Evolutionary conservation across 2,113 vertebrate genomes (phyloP).

Genomic region (Blennius ocellaris): DNA sequence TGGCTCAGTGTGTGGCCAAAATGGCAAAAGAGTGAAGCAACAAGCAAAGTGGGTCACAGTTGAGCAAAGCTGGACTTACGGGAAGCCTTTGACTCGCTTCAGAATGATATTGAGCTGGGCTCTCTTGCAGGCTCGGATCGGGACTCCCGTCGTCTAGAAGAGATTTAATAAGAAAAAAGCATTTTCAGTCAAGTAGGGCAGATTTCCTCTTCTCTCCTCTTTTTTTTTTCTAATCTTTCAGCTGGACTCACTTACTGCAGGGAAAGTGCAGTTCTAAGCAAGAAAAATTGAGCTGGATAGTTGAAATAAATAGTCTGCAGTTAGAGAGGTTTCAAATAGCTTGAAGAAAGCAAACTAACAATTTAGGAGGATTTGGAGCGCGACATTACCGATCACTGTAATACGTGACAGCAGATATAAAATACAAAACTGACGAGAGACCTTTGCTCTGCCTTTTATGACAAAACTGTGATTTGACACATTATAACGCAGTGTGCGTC

Average conservation of each 20-base stretch:
- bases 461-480: no score
- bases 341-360: background rate
- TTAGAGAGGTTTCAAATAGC: background rate
- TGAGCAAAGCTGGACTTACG: conserved; percentile 74
- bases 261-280: conserved; percentile 4
- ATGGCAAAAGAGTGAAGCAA: conserved; percentile 33
- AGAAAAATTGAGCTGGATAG: background rate
- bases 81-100: conserved; percentile 81
- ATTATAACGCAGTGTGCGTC: no score
- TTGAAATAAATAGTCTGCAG: background rate
- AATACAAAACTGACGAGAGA: no score
- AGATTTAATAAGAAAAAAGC: background rate
- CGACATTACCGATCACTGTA: background rate
- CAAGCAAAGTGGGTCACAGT: conserved; percentile 41
- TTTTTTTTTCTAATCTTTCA: background rate
- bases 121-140: conserved; percentile 85
- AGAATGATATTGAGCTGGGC: conserved; percentile 85
- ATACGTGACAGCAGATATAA: background rate
- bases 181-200: background rate
- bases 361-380: background rate
- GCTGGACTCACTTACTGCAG: background rate
- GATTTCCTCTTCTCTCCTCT: no score
- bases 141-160: conserved; percentile 81
- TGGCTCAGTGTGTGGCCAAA: conserved; percentile 41
- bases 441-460: no score